phyloP scores from a whole-genome alignment of 30 jellyfish, hydroid and myxozoan species.

The Rhopilema esculentum region DNA sequence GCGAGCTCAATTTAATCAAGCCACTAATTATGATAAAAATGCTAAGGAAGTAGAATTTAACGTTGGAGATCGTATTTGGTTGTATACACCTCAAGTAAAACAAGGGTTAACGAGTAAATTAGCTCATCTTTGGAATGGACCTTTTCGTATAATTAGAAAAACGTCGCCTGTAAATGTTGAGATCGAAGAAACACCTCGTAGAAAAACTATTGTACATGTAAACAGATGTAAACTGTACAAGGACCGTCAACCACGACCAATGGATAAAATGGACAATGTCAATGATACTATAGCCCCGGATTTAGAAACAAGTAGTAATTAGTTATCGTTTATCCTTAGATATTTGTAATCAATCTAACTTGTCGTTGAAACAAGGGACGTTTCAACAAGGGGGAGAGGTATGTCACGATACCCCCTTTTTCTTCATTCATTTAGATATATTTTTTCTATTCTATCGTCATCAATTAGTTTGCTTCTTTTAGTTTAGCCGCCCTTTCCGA shows the following conservation, averaged over 20 bases:
- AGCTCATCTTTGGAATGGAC: constrained; percentile 64
- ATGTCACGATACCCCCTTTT: constrained; percentile 23
- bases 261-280: constrained; percentile 53
- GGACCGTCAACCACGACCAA: constrained; percentile 65
- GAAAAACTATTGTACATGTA: constrained; percentile 54
- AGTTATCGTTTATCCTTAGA: background rate
- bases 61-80: constrained; percentile 77
- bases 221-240: constrained; percentile 41
- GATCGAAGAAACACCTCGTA: constrained; percentile 51
- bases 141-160: constrained; percentile 55
- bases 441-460: too few species aligned
- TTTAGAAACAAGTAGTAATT: background rate
- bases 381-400: constrained; percentile 42
- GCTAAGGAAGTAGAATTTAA: constrained; percentile 44
- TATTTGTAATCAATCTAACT: background rate
- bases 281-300: constrained; percentile 15
- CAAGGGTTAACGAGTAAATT: constrained; percentile 61
- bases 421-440: too few species aligned
- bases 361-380: constrained; percentile 34
- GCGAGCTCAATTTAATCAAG: constrained; percentile 54
- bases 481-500: too few species aligned
- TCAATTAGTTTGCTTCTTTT: too few species aligned
- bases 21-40: constrained; percentile 41
- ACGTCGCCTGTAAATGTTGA: constrained; percentile 56
- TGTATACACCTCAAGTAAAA: constrained; percentile 55